Conservation (phyloP, 2,113 vertebrate species). For the Coreoperca whiteheadi region DNA sequence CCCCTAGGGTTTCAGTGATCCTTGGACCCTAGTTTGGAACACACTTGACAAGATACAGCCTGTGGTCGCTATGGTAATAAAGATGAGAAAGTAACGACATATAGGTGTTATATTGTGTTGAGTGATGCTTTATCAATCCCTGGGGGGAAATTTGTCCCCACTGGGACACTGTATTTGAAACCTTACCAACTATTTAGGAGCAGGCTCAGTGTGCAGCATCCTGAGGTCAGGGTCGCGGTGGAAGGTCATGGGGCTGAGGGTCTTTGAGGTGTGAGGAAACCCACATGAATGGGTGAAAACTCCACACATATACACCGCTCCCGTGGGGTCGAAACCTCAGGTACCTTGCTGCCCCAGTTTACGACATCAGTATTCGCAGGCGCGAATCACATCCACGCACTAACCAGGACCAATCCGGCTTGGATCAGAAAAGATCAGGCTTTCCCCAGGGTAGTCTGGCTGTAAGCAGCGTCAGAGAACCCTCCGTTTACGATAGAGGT, state of each 20-base stretch:
- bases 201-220: not conserved
- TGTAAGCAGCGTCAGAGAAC: constrained; percentile 45
- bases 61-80: not conserved
- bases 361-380: not conserved
- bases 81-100: not conserved
- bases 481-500: constrained; percentile 49
- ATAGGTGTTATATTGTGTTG: not conserved
- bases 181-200: not conserved
- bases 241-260: not conserved
- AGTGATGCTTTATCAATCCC: not conserved
- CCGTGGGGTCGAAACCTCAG: not conserved
- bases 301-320: too few relatives aligned
- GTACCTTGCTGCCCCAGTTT: not conserved
- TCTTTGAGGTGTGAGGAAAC: not conserved
- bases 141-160: not conserved
- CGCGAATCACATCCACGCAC: not conserved
- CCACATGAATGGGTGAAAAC: not conserved
- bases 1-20: not conserved
- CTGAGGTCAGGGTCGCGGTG: not conserved
- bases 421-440: not conserved
- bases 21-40: not conserved
- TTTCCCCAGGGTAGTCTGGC: not conserved
- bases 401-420: not conserved
- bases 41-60: not conserved
- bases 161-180: not conserved